These are phyloP conservation scores for Prolemur simus DNA, from an alignment of 2,113 vertebrate species.

Conservation along the genomic window DNA sequence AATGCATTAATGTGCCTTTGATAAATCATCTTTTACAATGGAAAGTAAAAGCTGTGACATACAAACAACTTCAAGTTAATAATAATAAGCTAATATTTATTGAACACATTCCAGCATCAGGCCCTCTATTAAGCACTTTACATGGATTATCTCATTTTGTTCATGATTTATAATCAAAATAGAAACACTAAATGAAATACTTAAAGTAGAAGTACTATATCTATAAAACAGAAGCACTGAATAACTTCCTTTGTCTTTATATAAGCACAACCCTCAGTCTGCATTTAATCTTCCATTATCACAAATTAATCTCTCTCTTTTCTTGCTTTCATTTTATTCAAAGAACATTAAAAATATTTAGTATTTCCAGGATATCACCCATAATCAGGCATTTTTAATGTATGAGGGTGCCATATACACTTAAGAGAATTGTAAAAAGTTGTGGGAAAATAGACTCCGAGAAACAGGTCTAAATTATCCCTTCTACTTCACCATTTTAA, in stretches of 20 bases:
- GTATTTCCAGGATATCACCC: background rate
- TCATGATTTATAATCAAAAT: slow-evolving; percentile 23
- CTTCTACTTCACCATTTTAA: background rate
- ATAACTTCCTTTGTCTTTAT: background rate
- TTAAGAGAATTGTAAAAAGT: background rate
- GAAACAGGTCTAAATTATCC: background rate
- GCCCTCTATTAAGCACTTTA: background rate
- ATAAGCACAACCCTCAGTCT: background rate
- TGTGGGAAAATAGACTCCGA: background rate
- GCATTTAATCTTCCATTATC: background rate
- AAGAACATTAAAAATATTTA: background rate
- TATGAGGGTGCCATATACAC: background rate
- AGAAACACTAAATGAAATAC: background rate
- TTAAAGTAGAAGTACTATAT: background rate
- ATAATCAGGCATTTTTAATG: background rate
- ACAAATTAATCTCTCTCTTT: background rate
- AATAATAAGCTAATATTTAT: background rate
- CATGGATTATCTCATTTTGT: background rate
- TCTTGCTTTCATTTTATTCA: background rate
- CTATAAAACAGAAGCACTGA: background rate
- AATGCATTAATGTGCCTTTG: background rate
- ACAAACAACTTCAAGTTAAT: slow-evolving; percentile 10
- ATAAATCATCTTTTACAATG: background rate
- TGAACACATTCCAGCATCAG: background rate
- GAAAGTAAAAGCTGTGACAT: slow-evolving; percentile 11